Base-by-base conservation (phyloP, 2,888 invertebrate genomes). In the Drosophila greeni region DNA sequence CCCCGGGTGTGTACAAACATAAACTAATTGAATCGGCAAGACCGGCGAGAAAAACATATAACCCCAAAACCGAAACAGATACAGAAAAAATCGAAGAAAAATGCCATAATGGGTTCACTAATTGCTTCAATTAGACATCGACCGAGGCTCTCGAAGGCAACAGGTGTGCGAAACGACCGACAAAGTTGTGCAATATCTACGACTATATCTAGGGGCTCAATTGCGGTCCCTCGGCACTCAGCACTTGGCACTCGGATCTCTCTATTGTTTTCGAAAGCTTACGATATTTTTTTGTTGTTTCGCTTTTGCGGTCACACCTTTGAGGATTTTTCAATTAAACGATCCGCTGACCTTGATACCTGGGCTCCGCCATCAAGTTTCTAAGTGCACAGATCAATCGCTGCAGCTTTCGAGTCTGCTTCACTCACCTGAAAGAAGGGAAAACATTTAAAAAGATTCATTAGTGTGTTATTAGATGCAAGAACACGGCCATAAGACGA, bases 111-210 rank as follows among this genome's bases (percentile, higher is more conserved):
- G 70, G 80, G 64, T 66, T 65, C 66, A 75, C 75, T 77, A 83
- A 83, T 83, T 79, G 84, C 79, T 65, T 68, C 81, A 78, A 75
- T 79, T 81, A 81, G 69, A 67, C 69, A 39, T 61, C 48, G 61
- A 51, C 67, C 59, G 60, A 31, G 39, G 29, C 55, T 29, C 58
- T 43, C 20, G 23, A 53, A 48, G 49, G 68, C 69, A 48, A 61
- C 78, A 78, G 83, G 77, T 78, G 77, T 75, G 67, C 83, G 51
- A 77, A 74, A 52, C 53, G 62, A 65, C 59, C 61, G 66, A 65
- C 67, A 72, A 64, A 66, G 72, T 80, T 80, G 74, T 69, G 74
- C 78, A 75, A 67, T 76, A 53, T 64, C 68, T 31, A 33, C 16
- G 65, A 31, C 23, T 73, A 67, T 71, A 53, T 64, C 67, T 36